Evolutionary conservation across 2,113 vertebrate genomes (phyloP), one percentile per base, ranked within the genome.

Genomic region (Tinamus guttatus): DNA sequence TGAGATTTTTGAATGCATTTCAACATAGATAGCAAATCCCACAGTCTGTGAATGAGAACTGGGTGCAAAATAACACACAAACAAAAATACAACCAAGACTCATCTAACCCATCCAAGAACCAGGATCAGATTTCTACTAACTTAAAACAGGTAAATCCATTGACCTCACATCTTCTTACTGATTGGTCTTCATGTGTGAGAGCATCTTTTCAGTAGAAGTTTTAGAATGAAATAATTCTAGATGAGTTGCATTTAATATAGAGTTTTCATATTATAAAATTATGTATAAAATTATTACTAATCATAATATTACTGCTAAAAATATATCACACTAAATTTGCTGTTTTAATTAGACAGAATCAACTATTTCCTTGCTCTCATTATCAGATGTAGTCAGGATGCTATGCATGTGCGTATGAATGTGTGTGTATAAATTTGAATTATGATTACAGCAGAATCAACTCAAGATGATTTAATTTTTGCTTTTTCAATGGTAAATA

Each of bases 261-360:
- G 70, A 76, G 56, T 69, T 96, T 96, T 94, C 73, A 81, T 22
- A 78, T 58, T 52, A 87, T 68, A 89, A 95, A 93, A 78, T 56
- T 10, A 78, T 67, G 95, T 41, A 93, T 85, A 71, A 89, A 90
- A 90, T 68, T 80, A 95, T 95, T 95, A 38, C 91, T 85, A 71
- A 89, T 97, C 81, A 93, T 93, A 89, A 69, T 91, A 92, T 87
- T 92, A 43, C 77, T 43, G 25, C 65, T 89, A 97, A 91, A 97
- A 92, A 79, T 87, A 89, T 38, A 79, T 59, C 88, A 92, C 67
- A 94, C 62, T 67, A 96, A 97, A 98, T 97, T 94, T 95, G 79
- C 94, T 94, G 73, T 93, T 94, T 98, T 94, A 98, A 97, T 97
- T 94, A 96, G 77, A 38, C 17, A 75, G 71, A 96, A 96, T 93